Evolutionary conservation across 2,113 vertebrate species (phyloP), one percentile per base, ranked within the genome.

Genomic region (Apus apus): DNA sequence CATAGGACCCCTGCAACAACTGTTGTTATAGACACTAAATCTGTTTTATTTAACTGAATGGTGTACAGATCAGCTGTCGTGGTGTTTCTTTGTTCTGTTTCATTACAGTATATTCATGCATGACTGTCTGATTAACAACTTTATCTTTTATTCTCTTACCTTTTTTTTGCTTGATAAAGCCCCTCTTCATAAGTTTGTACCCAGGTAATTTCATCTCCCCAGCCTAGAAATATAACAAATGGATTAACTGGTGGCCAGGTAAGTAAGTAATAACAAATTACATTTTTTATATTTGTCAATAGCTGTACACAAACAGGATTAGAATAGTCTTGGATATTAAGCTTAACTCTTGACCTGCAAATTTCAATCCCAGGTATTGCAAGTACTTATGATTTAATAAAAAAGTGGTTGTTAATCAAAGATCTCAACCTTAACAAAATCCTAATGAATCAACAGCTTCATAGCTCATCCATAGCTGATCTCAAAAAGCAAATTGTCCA

Each of bases 121-220:
- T 19, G 15, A 65, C 2, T 45, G 15, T 71, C 9, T 3, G 13
- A 75, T 25, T 29, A 48, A 73, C 48, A 56, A 6, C 11, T 48
- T 38, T 65, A 32, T 56, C 10, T 90, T 70, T 77, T 53, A 60
- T 36, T 23, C 32, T 76, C 90, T 97, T 99, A 98, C 98, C 97
- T 99, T 91, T 97, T 95, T 45, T 89, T 96, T 34, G 97, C 97
- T 92, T 98, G 97, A 62, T 95, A 93, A 83, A 99, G 98, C 20
- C 97, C 99, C 70, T 98, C 98, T 89, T 99, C 98, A 38, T 99
- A 99, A 48, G 97, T 98, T 94, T 98, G 95, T 26, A 98, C 97
- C 99, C 99, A 99, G 1, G 57, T 96, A 70, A 99, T 98, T 43
- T 97, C 96, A 91, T 98, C 94, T 34, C 98, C 98, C 99, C 98